Conservation (phyloP, 2,888 invertebrate species). For the Platerodrilus igneus region DNA sequence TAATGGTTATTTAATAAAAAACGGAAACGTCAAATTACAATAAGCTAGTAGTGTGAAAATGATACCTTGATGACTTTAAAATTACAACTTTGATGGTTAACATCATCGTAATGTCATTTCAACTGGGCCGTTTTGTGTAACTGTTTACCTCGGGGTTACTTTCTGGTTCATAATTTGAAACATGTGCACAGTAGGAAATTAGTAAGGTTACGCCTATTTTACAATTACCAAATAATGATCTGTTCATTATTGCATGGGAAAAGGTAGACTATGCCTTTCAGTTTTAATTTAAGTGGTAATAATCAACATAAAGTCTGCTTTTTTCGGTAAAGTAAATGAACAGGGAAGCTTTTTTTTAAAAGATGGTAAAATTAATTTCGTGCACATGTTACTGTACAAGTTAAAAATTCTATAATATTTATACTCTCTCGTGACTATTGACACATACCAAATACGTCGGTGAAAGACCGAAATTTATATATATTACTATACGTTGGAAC, state of each 20-base stretch:
- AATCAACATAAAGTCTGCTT: too few species aligned
- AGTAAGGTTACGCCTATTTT: slow-evolving; percentile 26
- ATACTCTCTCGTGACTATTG: too few species aligned
- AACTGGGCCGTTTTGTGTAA: slow-evolving; percentile 22
- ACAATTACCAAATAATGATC: slow-evolving; percentile 33
- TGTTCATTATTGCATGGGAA: slow-evolving; percentile 31
- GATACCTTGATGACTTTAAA: slow-evolving; percentile 47
- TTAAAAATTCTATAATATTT: too few species aligned
- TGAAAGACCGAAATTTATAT: too few species aligned
- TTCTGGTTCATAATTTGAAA: slow-evolving; percentile 24
- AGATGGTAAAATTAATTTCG: too few species aligned
- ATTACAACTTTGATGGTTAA: slow-evolving; percentile 34
- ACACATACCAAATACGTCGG: too few species aligned
- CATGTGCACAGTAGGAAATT: slow-evolving; percentile 23
- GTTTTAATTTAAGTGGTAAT: too few species aligned
- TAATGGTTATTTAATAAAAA: slow-evolving; percentile 47
- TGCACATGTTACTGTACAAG: too few species aligned
- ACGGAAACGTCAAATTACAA: slow-evolving; percentile 48
- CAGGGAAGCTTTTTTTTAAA: too few species aligned
- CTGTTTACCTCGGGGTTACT: slow-evolving; percentile 21
- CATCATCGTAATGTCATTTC: slow-evolving; percentile 21
- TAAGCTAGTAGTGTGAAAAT: slow-evolving; percentile 46
- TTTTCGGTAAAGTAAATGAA: too few species aligned
- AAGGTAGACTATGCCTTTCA: too few species aligned
- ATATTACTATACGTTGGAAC: too few species aligned